Evolutionary conservation across 2,888 invertebrate genomes (phyloP).

Genomic region (Parnassius orleans): DNA sequence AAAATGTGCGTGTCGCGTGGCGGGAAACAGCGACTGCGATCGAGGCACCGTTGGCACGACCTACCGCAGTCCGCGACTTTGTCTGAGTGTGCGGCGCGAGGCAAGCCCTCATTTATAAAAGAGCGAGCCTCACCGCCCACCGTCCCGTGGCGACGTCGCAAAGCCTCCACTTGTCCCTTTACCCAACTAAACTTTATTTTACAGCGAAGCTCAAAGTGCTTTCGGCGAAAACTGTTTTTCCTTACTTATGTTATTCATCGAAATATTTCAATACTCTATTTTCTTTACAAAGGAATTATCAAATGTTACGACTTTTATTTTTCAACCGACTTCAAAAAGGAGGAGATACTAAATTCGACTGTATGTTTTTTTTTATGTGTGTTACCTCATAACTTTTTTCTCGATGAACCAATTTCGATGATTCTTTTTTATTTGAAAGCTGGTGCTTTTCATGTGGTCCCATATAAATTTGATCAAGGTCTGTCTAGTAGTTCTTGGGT

Average conservation of each 20-base stretch:
- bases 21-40: conserved; percentile 65
- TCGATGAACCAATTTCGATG: too few species aligned
- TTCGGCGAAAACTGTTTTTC: conserved; percentile 33
- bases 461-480: too few species aligned
- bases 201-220: conserved; percentile 44
- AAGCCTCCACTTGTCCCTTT: conserved; percentile 41
- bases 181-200: conserved; percentile 39
- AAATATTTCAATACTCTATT: conserved; percentile 10
- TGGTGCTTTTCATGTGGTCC: too few species aligned
- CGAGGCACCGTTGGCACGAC: conserved; percentile 75
- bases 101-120: conserved; percentile 54
- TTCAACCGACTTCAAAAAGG: too few species aligned
- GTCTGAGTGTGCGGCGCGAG: conserved; percentile 68
- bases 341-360: too few species aligned
- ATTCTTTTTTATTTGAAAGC: too few species aligned
- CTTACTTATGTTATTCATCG: conserved; percentile 10
- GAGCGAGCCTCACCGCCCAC: conserved; percentile 30
- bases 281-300: not conserved
- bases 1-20: conserved; percentile 64
- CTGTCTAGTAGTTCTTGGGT: too few species aligned
- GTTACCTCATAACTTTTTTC: too few species aligned
- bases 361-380: too few species aligned
- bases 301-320: too few species aligned
- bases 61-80: conserved; percentile 71
- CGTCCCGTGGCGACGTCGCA: conserved; percentile 34